Percentiles rank a stretch among this genome's conserved stretches.
Evolutionary conservation across 2,888 invertebrate species (phyloP).

Genomic region (Rhamnusium bicolor): DNA sequence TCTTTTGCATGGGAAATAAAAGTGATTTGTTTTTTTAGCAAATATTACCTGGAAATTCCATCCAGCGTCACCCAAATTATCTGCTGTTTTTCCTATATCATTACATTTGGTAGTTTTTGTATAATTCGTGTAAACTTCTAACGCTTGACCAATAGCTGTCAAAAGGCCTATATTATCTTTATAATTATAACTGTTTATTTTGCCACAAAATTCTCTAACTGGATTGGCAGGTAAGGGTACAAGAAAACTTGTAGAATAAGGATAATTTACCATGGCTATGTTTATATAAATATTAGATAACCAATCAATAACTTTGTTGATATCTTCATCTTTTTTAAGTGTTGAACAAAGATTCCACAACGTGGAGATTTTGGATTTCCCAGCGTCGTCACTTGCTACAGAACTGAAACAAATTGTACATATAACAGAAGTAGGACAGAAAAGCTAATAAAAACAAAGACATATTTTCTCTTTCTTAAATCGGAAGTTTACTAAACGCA

Average conservation of each 20-base stretch:
- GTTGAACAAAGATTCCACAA: constrained; percentile 86
- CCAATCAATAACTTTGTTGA: constrained; percentile 79
- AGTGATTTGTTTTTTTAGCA: too few species aligned
- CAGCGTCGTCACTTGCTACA: constrained; percentile 75
- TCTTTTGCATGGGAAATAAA: too few species aligned
- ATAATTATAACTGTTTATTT: constrained; percentile 65
- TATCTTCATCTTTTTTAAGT: constrained; percentile 75
- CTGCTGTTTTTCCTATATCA: constrained; percentile 74
- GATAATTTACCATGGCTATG: constrained; percentile 96
- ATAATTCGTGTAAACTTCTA: constrained; percentile 87
- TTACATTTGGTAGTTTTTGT: constrained; percentile 82
- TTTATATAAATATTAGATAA: constrained; percentile 82
- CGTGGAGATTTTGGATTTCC: constrained; percentile 79
- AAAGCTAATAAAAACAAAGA: too few species aligned
- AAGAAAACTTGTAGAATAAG: constrained; percentile 89
- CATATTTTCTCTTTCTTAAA: too few species aligned
- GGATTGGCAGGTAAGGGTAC: constrained; percentile 89
- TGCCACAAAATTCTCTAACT: constrained; percentile 78
- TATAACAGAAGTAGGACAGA: background rate
- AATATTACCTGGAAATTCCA: constrained; percentile 89
- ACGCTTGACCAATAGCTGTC: constrained; percentile 77
- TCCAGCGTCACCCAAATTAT: constrained; percentile 78
- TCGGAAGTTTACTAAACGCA: too few species aligned
- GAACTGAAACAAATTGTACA: constrained; percentile 67
- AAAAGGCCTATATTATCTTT: constrained; percentile 70